Percentiles rank a stretch among this genome's conserved stretches.
Conservation (phyloP, 2,113 vertebrate species). For the Cacatua alba region DNA sequence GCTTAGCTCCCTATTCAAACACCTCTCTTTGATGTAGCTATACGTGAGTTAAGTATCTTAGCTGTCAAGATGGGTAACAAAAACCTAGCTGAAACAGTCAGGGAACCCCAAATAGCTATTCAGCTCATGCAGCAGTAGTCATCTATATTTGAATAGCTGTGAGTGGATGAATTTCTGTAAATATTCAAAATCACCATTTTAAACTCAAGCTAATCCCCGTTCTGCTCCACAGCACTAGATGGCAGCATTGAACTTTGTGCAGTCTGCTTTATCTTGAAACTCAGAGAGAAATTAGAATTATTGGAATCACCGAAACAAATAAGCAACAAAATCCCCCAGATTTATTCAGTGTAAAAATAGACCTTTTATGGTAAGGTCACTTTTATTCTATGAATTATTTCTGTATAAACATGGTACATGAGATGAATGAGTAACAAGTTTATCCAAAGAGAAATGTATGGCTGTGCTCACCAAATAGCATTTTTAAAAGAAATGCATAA, state of each 20-base stretch:
- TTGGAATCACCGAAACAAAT: neutral
- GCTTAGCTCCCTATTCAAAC: neutral
- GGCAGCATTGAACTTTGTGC: constrained; percentile 71
- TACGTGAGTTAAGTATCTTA: neutral
- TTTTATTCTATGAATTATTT: neutral
- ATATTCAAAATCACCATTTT: neutral
- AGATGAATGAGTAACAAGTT: neutral
- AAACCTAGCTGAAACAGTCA: neutral
- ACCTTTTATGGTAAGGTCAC: neutral
- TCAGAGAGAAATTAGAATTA: neutral
- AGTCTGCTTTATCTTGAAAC: neutral
- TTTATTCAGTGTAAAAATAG: neutral
- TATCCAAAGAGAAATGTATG: neutral
- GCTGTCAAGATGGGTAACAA: neutral
- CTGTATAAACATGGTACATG: neutral
- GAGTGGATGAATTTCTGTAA: neutral
- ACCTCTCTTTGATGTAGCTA: neutral
- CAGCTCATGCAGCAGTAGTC: neutral
- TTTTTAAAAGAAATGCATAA: neutral
- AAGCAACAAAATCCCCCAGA: neutral
- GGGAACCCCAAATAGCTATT: neutral
- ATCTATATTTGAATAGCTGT: neutral
- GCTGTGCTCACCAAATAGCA: neutral
- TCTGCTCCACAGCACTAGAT: constrained; percentile 62
- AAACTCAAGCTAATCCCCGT: neutral